phyloP scores from a whole-genome alignment of 2,888 invertebrate species.

The Sphecodes monilicornis region DNA sequence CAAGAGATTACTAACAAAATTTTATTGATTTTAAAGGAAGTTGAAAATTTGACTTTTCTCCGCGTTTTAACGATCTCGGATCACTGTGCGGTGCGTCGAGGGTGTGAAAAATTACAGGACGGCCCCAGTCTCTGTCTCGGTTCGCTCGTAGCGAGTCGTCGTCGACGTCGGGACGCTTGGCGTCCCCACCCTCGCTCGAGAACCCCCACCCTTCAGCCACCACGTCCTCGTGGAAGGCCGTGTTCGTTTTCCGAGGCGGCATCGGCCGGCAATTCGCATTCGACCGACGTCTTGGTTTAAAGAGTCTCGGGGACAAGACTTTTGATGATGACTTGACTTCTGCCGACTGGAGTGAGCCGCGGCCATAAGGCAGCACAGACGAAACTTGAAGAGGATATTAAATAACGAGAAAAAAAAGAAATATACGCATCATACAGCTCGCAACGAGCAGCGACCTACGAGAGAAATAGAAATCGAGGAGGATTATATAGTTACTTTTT shows the following conservation, averaged over 20 bases:
- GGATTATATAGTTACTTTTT: neutral
- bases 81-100: neutral
- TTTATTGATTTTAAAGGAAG: too few species aligned
- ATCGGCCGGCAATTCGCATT: slow-evolving; percentile 90
- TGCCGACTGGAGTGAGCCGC: slow-evolving; percentile 87
- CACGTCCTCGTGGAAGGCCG: slow-evolving; percentile 69
- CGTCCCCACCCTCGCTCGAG: slow-evolving; percentile 68
- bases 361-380: slow-evolving; percentile 71
- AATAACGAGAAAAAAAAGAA: slow-evolving; percentile 24
- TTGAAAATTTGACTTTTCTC: too few species aligned
- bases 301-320: slow-evolving; percentile 85
- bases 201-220: slow-evolving; percentile 41
- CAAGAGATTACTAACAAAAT: too few species aligned
- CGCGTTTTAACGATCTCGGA: neutral
- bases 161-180: slow-evolving; percentile 71
- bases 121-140: neutral
- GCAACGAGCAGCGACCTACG: neutral
- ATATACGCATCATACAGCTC: slow-evolving; percentile 13
- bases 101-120: neutral
- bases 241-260: slow-evolving; percentile 70
- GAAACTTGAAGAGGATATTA: slow-evolving; percentile 36
- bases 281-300: slow-evolving; percentile 95
- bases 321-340: slow-evolving; percentile 92
- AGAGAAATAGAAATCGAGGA: slow-evolving; percentile 38
- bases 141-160: neutral